These are phyloP conservation scores for Melinopterus prodromus DNA, from an alignment of 2,888 invertebrate genomes.

Conservation along the genomic window DNA sequence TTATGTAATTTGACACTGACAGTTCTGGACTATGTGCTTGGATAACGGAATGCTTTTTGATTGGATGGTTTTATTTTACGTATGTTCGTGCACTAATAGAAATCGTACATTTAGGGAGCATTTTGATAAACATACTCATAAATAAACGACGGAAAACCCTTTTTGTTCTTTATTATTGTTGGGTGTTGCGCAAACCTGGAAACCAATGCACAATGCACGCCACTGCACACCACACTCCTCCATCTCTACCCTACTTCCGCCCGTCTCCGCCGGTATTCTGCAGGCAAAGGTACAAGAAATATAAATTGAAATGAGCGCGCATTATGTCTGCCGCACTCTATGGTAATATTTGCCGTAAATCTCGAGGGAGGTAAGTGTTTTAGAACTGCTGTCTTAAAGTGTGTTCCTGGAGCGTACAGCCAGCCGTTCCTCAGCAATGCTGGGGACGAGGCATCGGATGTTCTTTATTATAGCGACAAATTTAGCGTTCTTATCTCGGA, in stretches of 20 bases:
- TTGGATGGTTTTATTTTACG: no score
- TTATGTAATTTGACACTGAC: no score
- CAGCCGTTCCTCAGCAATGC: neutral
- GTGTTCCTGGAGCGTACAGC: neutral
- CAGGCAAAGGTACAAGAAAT: conserved; percentile 4
- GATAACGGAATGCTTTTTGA: no score
- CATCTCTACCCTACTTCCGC: no score
- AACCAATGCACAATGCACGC: no score
- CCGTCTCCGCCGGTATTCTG: neutral
- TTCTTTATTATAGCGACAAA: neutral
- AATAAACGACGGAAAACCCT: no score
- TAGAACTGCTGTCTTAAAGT: conserved; percentile 4
- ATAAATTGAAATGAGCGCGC: conserved; percentile 4
- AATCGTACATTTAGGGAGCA: no score
- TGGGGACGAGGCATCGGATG: neutral
- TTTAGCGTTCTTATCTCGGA: neutral
- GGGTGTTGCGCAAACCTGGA: no score
- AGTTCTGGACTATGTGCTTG: no score
- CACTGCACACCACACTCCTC: neutral
- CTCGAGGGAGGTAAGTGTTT: neutral
- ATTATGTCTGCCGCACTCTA: neutral
- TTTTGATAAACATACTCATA: no score
- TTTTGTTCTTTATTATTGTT: no score
- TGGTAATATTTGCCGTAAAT: neutral
- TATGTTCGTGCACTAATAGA: no score